A percentile compares a stretch with the other conserved stretches of the same genome.
Evolutionary conservation across 2,888 invertebrate species (phyloP).

Genomic region (Leucophenga maculata): DNA sequence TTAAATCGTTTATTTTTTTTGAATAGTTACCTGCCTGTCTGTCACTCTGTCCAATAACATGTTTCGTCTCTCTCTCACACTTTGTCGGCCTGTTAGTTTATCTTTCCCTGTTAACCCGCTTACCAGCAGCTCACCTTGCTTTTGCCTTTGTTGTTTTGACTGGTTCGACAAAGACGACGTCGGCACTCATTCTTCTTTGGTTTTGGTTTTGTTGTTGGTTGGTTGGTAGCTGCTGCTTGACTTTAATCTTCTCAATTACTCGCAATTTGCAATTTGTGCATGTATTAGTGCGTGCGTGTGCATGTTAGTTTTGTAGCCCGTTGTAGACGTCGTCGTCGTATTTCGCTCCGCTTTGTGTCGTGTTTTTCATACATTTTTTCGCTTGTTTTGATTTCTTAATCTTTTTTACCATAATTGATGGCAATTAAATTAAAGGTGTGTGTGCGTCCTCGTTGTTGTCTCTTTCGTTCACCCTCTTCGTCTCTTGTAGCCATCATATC

Average conservation of each 20-base stretch:
- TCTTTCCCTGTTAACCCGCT: neutral
- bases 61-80: no score
- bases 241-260: slow-evolving; percentile 68
- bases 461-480: neutral
- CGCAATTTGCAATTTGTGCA: slow-evolving; percentile 62
- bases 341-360: slow-evolving; percentile 27
- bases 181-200: neutral
- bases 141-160: neutral
- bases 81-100: no score
- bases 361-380: slow-evolving; percentile 50
- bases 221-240: slow-evolving; percentile 50
- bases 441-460: slow-evolving; percentile 46
- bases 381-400: slow-evolving; percentile 68
- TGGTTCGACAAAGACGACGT: neutral
- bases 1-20: slow-evolving; percentile 52
- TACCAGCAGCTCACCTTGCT: neutral
- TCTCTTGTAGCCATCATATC: neutral
- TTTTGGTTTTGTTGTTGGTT: slow-evolving; percentile 13
- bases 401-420: slow-evolving; percentile 66
- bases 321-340: slow-evolving; percentile 28
- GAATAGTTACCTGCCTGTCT: slow-evolving; percentile 44
- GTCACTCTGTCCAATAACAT: slow-evolving; percentile 18
- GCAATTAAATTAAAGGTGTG: slow-evolving; percentile 66
- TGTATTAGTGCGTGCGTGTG: slow-evolving; percentile 33
- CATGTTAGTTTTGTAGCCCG: slow-evolving; percentile 30